These are phyloP conservation scores for Pseudomyrmex dendroicus DNA, from an alignment of 1,140 invertebrate genomes.

Conservation along the genomic window DNA sequence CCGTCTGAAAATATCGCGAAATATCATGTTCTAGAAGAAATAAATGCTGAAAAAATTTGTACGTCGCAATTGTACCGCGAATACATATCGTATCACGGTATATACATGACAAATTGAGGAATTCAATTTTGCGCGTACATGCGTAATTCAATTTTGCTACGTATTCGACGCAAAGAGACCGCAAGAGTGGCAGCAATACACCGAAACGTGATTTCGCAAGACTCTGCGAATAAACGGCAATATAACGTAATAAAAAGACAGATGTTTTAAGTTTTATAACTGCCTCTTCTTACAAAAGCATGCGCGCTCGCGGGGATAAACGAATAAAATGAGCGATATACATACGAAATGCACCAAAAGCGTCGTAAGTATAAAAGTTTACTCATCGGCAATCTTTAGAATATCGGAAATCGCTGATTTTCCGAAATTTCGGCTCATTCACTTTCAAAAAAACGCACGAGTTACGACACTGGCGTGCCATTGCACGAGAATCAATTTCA, in stretches of 20 bases:
- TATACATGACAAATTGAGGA: conserved; percentile 42
- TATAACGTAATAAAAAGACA: conserved; percentile 36
- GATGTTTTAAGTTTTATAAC: conserved; percentile 36
- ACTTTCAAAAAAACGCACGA: neutral
- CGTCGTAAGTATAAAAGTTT: neutral
- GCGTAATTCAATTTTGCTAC: too few species aligned
- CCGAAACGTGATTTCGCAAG: conserved; percentile 37
- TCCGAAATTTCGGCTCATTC: conserved; percentile 15
- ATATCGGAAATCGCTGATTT: conserved; percentile 33
- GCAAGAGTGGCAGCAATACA: conserved; percentile 26
- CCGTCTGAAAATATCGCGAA: neutral
- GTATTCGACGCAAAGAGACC: conserved; percentile 41
- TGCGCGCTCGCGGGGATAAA: neutral
- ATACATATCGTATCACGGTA: conserved; percentile 21
- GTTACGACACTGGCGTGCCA: conserved; percentile 14
- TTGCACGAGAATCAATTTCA: conserved; percentile 60
- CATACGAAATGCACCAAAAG: neutral
- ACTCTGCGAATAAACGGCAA: neutral
- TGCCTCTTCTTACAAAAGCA: conserved; percentile 20
- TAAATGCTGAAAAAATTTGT: conserved; percentile 32
- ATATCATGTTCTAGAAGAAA: neutral
- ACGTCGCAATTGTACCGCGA: conserved; percentile 12
- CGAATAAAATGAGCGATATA: neutral
- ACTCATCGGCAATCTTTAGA: neutral
- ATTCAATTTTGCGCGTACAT: conserved; percentile 48